Percentiles rank a stretch among this genome's conserved stretches.
Conservation (phyloP, 2,113 vertebrate genomes). For the Oncorhynchus masou region DNA sequence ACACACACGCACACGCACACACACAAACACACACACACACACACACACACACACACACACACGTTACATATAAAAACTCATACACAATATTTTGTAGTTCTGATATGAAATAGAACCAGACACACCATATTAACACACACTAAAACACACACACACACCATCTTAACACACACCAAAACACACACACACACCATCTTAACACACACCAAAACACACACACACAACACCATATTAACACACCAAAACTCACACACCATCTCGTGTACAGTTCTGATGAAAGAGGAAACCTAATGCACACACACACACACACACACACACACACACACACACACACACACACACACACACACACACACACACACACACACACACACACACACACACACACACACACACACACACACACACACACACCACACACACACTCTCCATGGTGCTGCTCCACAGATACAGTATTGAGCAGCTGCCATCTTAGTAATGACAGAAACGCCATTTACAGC, state of each 20-base stretch:
- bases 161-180: no score
- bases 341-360: no score
- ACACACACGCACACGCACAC: constrained; percentile 7
- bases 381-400: constrained; percentile 26
- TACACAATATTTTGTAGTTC: not conserved
- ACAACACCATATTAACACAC: not conserved
- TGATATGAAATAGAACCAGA: no score
- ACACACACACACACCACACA: constrained; percentile 27
- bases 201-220: no score
- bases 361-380: constrained; percentile 25
- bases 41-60: no score
- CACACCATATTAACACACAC: no score
- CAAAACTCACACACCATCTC: not conserved
- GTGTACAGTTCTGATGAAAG: not conserved
- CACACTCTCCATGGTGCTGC: constrained; percentile 32
- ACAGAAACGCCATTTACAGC: constrained; percentile 98
- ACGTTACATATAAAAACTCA: constrained; percentile 4
- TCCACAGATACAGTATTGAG: constrained; percentile 83
- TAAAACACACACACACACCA: no score
- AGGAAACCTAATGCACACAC: not conserved
- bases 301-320: no score
- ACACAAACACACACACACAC: no score
- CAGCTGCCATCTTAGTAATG: constrained; percentile 93
- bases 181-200: no score
- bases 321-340: no score